Percentiles rank a stretch among this genome's conserved stretches.
Evolutionary conservation across 2,113 vertebrate genomes (phyloP).

Genomic region (Ailurus styani): DNA sequence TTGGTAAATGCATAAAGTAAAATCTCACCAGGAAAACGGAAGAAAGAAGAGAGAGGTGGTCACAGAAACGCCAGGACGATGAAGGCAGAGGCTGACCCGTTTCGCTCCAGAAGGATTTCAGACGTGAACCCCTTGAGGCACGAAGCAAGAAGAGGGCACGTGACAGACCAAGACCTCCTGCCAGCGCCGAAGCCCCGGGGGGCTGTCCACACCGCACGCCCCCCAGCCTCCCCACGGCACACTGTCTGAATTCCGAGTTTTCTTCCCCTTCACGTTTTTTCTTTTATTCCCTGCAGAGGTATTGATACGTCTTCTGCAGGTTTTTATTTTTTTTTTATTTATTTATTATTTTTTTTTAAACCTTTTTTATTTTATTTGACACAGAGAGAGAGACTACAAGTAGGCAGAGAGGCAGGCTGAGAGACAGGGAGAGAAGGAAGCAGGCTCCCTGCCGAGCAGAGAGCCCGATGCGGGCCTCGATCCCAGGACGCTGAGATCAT

Average conservation of each 20-base stretch:
- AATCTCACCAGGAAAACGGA: neutral
- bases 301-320: neutral
- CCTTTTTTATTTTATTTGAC: too few species aligned
- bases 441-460: too few species aligned
- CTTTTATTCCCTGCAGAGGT: neutral
- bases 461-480: too few species aligned
- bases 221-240: too few species aligned
- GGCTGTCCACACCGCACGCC: fast-evolving
- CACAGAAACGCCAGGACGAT: fast-evolving
- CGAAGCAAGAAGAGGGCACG: neutral
- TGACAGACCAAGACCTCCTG: fast-evolving
- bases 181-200: fast-evolving
- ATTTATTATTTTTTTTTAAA: too few species aligned
- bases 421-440: too few species aligned
- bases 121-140: neutral
- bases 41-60: neutral
- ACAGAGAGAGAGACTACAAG: too few species aligned
- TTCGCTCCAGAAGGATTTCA: neutral
- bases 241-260: neutral
- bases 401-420: too few species aligned
- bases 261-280: neutral
- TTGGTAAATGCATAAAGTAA: neutral
- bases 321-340: too few species aligned
- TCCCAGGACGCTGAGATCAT: too few species aligned
- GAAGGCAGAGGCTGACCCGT: neutral